A percentile compares a stretch with the other conserved stretches of the same genome.
Evolutionary conservation across 2,797 vertebrate species (phyloP).

Genomic region (Myotis pilosus): DNA sequence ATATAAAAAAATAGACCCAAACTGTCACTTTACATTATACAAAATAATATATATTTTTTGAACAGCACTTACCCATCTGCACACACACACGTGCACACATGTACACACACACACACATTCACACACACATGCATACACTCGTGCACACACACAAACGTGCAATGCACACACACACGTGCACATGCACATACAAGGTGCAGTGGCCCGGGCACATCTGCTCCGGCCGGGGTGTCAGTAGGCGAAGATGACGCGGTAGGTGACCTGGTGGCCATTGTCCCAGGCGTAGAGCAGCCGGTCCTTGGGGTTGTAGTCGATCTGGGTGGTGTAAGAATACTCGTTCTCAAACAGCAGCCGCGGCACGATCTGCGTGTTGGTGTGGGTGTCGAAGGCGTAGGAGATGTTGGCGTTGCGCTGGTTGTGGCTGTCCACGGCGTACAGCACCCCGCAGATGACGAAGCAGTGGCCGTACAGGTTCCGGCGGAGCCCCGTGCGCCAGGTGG

Average conservation of each 20-base stretch:
- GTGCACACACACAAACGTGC: not conserved
- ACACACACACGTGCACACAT: not conserved
- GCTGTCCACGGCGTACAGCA: conserved; percentile 96
- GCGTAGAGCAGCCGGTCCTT: conserved; percentile 95
- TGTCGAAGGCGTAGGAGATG: conserved; percentile 98
- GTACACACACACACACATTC: not conserved
- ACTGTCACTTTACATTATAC: conserved; percentile 83
- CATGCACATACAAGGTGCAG: conserved; percentile 82
- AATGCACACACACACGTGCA: not conserved
- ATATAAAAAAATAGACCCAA: conserved; percentile 72
- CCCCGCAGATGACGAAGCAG: conserved; percentile 97
- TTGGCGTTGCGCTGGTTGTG: conserved; percentile 91
- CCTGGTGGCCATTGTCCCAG: conserved; percentile 98
- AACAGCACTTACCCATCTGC: conserved; percentile 10
- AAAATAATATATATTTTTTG: conserved; percentile 84
- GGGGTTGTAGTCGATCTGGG: conserved; percentile 98
- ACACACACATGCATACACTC: not conserved
- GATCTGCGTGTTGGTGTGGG: conserved; percentile 98
- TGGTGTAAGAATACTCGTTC: conserved; percentile 95
- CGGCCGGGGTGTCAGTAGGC: conserved; percentile 87
- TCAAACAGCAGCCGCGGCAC: conserved; percentile 94
- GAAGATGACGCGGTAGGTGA: conserved; percentile 95
- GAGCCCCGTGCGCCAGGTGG: conserved; percentile 96
- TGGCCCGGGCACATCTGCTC: not conserved
- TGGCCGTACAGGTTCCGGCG: conserved; percentile 93